Percentiles rank a stretch among this genome's conserved stretches.
Evolutionary conservation across 2,797 vertebrate genomes (phyloP).

Genomic region (Lateolabrax maculatus): DNA sequence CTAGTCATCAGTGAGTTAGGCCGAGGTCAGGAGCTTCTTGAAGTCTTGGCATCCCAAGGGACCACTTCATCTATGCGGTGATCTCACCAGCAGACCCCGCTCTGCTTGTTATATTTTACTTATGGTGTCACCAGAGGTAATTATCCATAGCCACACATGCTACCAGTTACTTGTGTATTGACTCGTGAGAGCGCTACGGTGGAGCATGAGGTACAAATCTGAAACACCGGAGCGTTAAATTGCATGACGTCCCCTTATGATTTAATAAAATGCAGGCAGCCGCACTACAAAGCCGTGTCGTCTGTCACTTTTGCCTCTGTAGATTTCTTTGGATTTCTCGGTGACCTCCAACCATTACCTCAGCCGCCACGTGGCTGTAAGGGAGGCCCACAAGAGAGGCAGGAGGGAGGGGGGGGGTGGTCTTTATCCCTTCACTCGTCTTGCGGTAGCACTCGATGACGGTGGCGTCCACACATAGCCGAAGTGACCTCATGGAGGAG

Average conservation of each 20-base stretch:
- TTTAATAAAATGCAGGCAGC: constrained; percentile 77
- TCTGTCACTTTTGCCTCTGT: constrained; percentile 66
- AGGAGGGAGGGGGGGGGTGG: constrained; percentile 2
- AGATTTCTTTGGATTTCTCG: constrained; percentile 55
- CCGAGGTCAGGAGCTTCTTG: constrained; percentile 87
- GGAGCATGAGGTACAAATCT: constrained; percentile 75
- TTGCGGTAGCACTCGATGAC: constrained; percentile 57
- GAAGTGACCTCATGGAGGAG: constrained; percentile 78
- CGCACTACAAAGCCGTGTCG: constrained; percentile 60
- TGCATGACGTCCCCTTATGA: constrained; percentile 71
- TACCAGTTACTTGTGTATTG: constrained; percentile 82
- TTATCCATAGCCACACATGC: constrained; percentile 84
- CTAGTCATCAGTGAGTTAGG: constrained; percentile 87
- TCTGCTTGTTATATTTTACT: constrained; percentile 88
- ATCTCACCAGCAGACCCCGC: constrained; percentile 84
- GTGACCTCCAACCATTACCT: constrained; percentile 80
- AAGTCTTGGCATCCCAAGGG: constrained; percentile 84
- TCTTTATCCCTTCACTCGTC: constrained; percentile 70
- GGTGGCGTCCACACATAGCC: constrained; percentile 63
- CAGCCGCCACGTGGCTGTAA: constrained; percentile 71
- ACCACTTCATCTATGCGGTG: constrained; percentile 85
- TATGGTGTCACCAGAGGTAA: constrained; percentile 85
- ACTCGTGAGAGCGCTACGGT: constrained; percentile 54
- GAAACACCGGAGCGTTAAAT: constrained; percentile 73
- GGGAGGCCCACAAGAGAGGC: constrained; percentile 55